These are phyloP conservation scores for Python bivittatus DNA, from an alignment of 2,113 vertebrate species.

Conservation along the genomic window DNA sequence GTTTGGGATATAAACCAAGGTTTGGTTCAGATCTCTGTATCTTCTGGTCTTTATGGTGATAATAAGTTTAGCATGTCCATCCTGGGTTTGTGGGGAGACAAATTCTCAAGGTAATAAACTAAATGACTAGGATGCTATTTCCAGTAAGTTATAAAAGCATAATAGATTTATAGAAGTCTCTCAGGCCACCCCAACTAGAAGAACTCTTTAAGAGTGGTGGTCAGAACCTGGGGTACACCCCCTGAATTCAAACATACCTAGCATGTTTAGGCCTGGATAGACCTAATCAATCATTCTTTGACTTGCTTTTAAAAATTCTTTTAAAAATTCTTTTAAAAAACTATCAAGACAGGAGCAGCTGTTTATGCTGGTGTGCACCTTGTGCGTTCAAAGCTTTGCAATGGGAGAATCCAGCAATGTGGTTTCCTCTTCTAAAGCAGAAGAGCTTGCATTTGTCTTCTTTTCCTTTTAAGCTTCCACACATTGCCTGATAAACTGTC, in stretches of 20 bases:
- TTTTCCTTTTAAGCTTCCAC: constrained; percentile 55
- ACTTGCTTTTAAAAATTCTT: neutral
- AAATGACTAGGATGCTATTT: too few relatives aligned
- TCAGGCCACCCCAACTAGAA: neutral
- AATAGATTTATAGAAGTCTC: neutral
- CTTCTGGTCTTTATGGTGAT: neutral
- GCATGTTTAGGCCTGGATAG: too few relatives aligned
- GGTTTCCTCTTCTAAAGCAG: constrained; percentile 17
- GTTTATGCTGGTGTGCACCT: neutral
- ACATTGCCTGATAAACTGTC: constrained; percentile 64
- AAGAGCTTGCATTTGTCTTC: constrained; percentile 15
- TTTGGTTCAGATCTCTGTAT: neutral
- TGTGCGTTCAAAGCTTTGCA: neutral
- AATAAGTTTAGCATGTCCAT: neutral
- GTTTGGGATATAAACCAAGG: neutral
- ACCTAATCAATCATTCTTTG: neutral
- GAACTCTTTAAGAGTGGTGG: neutral
- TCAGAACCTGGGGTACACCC: neutral
- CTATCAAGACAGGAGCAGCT: neutral
- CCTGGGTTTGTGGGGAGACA: neutral
- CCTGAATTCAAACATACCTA: neutral
- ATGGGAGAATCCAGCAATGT: constrained; percentile 5
- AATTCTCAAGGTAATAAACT: too few relatives aligned
- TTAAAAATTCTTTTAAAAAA: neutral
- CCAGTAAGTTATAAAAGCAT: neutral